Evolutionary conservation across 2,888 invertebrate genomes (phyloP).

Genomic region (Latrodectus elegans): DNA sequence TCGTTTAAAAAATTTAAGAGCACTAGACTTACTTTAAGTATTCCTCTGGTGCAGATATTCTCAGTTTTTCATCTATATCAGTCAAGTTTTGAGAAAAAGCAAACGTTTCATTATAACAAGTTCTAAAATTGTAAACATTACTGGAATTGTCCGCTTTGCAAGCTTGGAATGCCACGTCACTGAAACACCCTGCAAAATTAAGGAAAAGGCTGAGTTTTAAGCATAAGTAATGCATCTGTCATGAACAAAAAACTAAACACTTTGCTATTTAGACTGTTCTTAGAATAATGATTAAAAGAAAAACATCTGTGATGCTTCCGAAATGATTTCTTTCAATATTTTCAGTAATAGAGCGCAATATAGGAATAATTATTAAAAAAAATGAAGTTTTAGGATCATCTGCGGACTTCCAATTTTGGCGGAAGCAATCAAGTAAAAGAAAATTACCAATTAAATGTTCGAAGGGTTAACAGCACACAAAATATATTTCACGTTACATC

Average conservation of each 20-base stretch:
- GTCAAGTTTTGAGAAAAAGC: conserved; percentile 39
- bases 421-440: too few species aligned
- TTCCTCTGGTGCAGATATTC: conserved; percentile 70
- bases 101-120: conserved; percentile 54
- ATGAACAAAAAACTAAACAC: not conserved
- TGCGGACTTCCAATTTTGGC: too few species aligned
- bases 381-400: too few species aligned
- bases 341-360: too few species aligned
- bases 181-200: conserved; percentile 51
- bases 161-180: conserved; percentile 54
- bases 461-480: too few species aligned
- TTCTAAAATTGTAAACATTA: conserved; percentile 62
- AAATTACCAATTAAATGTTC: too few species aligned
- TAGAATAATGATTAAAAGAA: not conserved
- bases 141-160: conserved; percentile 43
- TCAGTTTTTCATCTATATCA: conserved; percentile 29
- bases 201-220: not conserved
- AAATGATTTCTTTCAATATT: too few species aligned
- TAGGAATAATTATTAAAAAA: too few species aligned
- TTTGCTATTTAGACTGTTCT: not conserved
- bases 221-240: not conserved
- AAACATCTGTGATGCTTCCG: too few species aligned
- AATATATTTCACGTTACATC: too few species aligned
- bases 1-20: not conserved
- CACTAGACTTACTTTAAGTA: conserved; percentile 67